These are phyloP conservation scores for Drosophila mulleri DNA, from an alignment of 2,888 invertebrate genomes.

Conservation along the genomic window DNA sequence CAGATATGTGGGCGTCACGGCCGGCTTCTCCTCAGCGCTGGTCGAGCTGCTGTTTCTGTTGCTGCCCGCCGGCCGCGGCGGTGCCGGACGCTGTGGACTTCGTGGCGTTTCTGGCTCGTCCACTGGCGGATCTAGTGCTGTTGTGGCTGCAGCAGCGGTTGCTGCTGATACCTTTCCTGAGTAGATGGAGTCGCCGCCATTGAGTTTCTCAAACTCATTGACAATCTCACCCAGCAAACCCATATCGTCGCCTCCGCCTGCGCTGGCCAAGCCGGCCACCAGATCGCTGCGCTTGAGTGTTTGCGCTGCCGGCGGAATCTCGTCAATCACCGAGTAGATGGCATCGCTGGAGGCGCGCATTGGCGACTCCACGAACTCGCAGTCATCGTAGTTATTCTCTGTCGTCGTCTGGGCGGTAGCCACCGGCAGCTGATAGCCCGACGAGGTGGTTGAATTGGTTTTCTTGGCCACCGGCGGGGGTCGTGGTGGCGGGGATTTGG, in stretches of 20 bases:
- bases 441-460: slow-evolving; percentile 85
- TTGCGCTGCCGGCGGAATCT: slow-evolving; percentile 87
- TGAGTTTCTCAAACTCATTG: slow-evolving; percentile 93
- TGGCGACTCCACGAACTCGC: slow-evolving; percentile 88
- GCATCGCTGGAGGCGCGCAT: slow-evolving; percentile 89
- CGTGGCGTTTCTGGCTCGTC: slow-evolving; percentile 84
- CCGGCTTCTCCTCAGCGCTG: slow-evolving; percentile 81
- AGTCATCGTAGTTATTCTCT: slow-evolving; percentile 91
- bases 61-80: slow-evolving; percentile 85
- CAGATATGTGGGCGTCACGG: slow-evolving; percentile 88
- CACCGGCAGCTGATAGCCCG: slow-evolving; percentile 87
- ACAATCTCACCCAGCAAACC: slow-evolving; percentile 94
- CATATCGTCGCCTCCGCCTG: slow-evolving; percentile 87
- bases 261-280: slow-evolving; percentile 81
- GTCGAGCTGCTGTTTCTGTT: slow-evolving; percentile 38
- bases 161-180: slow-evolving; percentile 86
- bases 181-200: slow-evolving; percentile 94
- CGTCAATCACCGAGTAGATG: slow-evolving; percentile 95
- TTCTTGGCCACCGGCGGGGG: slow-evolving; percentile 86
- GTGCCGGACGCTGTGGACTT: slow-evolving; percentile 86
- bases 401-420: slow-evolving; percentile 76
- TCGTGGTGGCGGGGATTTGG: slow-evolving; percentile 91
- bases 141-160: slow-evolving; percentile 52
- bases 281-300: slow-evolving; percentile 82
- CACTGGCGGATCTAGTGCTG: neutral